phyloP scores from a whole-genome alignment of 2,113 vertebrate species.

The Platanista minor region DNA sequence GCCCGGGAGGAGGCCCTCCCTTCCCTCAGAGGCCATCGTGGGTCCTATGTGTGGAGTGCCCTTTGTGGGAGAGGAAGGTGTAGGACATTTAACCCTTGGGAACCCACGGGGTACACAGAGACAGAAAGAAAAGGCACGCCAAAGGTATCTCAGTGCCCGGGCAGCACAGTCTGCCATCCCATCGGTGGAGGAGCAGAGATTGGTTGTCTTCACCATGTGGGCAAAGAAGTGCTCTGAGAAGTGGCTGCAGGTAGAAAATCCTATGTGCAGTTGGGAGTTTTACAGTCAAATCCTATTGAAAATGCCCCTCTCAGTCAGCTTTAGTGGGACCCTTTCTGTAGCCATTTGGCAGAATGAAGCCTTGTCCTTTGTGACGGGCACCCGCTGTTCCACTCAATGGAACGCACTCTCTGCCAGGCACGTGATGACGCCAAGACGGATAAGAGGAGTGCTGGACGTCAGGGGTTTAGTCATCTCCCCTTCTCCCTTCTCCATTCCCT shows the following conservation, averaged over 20 bases:
- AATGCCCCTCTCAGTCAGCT: background rate
- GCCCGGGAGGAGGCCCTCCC: background rate
- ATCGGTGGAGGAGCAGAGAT: background rate
- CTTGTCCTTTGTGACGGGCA: fast-evolving
- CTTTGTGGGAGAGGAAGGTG: background rate
- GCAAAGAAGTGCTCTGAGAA: background rate
- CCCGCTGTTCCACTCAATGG: background rate
- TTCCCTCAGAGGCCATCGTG: background rate
- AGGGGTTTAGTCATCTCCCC: background rate
- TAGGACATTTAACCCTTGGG: background rate
- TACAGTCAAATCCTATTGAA: background rate
- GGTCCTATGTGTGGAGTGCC: background rate
- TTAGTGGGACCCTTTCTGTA: no score
- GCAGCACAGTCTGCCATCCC: background rate
- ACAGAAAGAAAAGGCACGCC: background rate
- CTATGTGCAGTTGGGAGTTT: background rate
- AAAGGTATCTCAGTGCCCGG: background rate
- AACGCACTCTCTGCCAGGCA: background rate
- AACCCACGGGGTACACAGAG: fast-evolving
- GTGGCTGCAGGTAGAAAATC: background rate
- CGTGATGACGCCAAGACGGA: background rate
- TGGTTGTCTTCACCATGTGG: background rate
- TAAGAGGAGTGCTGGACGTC: background rate
- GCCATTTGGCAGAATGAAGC: background rate
- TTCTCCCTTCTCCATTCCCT: background rate